Evolutionary conservation across 2,888 invertebrate species (phyloP).

Genomic region (Apotomis capreana): DNA sequence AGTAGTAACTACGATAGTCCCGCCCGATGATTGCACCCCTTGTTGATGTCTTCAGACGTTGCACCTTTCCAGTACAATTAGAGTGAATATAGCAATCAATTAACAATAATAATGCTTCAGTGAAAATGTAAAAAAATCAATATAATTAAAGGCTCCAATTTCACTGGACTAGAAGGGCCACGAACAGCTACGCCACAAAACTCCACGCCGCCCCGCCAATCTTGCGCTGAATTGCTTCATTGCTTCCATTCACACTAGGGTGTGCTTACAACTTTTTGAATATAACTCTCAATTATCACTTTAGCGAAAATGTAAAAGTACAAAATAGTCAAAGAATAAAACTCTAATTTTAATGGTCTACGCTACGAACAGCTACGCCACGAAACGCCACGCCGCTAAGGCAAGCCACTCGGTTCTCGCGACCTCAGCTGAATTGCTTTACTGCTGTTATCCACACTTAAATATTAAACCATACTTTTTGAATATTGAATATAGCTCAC

Average conservation of each 20-base stretch:
- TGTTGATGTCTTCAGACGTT: slow-evolving; percentile 70
- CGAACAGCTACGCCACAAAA: slow-evolving; percentile 21
- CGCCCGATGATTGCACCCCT: slow-evolving; percentile 52
- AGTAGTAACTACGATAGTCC: slow-evolving; percentile 46
- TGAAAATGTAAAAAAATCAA: too few species aligned
- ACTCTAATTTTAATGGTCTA: too few species aligned
- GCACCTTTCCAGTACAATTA: slow-evolving; percentile 47
- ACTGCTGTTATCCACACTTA: slow-evolving; percentile 65
- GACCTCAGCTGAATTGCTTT: slow-evolving; percentile 74
- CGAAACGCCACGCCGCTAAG: slow-evolving; percentile 53
- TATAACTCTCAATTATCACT: too few species aligned
- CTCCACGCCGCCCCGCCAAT: slow-evolving; percentile 54
- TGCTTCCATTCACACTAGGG: slow-evolving; percentile 64
- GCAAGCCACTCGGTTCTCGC: slow-evolving; percentile 58
- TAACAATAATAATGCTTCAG: too few species aligned
- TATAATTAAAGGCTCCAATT: too few species aligned
- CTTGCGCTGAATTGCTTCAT: slow-evolving; percentile 77
- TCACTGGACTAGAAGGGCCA: slow-evolving; percentile 3
- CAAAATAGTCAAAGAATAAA: too few species aligned
- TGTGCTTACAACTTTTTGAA: slow-evolving; percentile 52
- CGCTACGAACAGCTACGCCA: neutral
- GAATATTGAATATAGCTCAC: too few species aligned
- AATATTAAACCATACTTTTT: too few species aligned
- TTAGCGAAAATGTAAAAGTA: too few species aligned
- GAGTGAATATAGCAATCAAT: too few species aligned